Evolutionary conservation across 2,113 vertebrate genomes (phyloP), one percentile per base, ranked within the genome.

Genomic region (Spea bombifrons): DNA sequence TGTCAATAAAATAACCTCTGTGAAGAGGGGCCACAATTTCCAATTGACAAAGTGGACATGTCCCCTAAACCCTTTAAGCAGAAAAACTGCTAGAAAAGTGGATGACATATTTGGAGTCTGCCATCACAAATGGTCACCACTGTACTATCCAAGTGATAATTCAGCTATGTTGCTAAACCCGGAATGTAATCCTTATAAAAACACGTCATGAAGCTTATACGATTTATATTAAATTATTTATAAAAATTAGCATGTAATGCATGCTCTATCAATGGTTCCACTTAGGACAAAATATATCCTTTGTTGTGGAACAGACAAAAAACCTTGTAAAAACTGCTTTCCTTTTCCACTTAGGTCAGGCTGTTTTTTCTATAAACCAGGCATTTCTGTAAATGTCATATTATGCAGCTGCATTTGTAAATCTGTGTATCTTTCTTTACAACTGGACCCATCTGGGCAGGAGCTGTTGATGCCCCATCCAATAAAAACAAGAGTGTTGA

Each of bases 401-500:
- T 30, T 2, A 48, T 64, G n/a, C 72, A 50, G 45, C 47, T 75
- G 59, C 17, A 47, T 61, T 63, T 63, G n/a, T 73, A 59, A 59
- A 59, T 59, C 12, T 46, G 43, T 63, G 47, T 48, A 15, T 63
- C n/a, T 30, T 16, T 65, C 13, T 49, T 5, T 48, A 49, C 59
- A 49, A 75, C 45, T 47, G 45, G 12, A 15, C 5, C 8, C 59
- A 75, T 64, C n/a, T 63, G 57, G 55, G 72, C 44, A 74, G 48
- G 44, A 63, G 57, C 55, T 30, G 6, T 13, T 50, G 46, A 17
- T 75, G 47, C 72, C 72, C 57, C 16, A 10, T 61, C 59, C 57
- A 74, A 64, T 47, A 43, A 3, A 74, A 72, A 72, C 70, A 72
- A 10, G 13, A 49, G 8, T 30, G 59, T 13, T 74, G 72, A 74